These are phyloP conservation scores for Muscicapa striata DNA, from an alignment of 2,797 vertebrate species.

Conservation along the genomic window DNA sequence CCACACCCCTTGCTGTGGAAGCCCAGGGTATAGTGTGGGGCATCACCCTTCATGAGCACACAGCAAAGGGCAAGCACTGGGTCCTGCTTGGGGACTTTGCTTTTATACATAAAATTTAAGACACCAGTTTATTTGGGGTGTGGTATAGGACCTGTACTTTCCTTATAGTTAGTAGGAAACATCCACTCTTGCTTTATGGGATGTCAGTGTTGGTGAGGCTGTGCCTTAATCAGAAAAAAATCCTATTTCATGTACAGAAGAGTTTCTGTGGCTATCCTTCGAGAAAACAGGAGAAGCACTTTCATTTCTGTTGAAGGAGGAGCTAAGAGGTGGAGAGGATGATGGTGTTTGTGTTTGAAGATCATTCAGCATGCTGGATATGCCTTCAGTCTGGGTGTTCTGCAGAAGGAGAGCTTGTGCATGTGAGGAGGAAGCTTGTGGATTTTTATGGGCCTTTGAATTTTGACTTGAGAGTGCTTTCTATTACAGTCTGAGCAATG, in stretches of 20 bases:
- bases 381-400: neutral
- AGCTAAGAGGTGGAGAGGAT: neutral
- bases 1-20: accelerated
- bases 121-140: accelerated
- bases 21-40: accelerated
- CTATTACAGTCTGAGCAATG: neutral
- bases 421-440: neutral
- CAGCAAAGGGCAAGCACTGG: neutral
- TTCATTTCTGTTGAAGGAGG: neutral
- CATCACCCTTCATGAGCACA: neutral
- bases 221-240: neutral
- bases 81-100: neutral
- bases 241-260: neutral
- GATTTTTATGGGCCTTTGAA: neutral
- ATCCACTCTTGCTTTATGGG: neutral
- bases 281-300: neutral
- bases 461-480: neutral
- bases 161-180: neutral
- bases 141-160: neutral
- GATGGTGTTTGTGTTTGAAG: neutral
- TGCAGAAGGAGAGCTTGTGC: neutral
- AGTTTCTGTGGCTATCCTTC: neutral
- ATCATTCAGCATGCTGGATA: neutral
- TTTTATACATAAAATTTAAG: neutral
- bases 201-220: neutral